Percentiles rank a stretch among this genome's conserved stretches.
phyloP scores from a whole-genome alignment of 2,113 vertebrate species.

The Prionailurus viverrinus region DNA sequence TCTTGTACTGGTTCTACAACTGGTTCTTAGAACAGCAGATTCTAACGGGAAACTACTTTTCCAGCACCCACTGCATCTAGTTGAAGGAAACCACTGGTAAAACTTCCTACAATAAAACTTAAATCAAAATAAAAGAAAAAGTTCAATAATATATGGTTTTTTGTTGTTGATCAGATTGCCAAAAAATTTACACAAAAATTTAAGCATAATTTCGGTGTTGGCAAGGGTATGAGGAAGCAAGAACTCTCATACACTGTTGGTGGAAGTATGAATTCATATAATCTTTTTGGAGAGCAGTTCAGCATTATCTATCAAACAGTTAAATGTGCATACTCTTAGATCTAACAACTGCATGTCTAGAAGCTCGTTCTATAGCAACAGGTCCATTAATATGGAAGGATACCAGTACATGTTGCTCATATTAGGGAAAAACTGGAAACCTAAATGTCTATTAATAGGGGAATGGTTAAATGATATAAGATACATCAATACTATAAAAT shows the following conservation, averaged over 20 bases:
- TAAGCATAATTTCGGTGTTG: background rate
- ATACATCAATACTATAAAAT: slow-evolving; percentile 7
- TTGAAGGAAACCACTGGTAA: slow-evolving; percentile 7
- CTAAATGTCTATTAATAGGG: background rate
- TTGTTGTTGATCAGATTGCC: background rate
- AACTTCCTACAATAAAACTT: background rate
- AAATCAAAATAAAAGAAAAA: slow-evolving; percentile 18
- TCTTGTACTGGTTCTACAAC: background rate
- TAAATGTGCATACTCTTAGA: slow-evolving; percentile 26
- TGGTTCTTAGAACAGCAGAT: background rate
- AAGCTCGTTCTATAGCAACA: background rate
- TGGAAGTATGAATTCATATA: background rate
- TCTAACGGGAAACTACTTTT: background rate
- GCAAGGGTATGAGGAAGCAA: background rate
- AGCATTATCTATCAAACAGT: slow-evolving; percentile 10
- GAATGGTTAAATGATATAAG: slow-evolving; percentile 19
- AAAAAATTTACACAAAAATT: slow-evolving; percentile 7
- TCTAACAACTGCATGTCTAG: background rate
- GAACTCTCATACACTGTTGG: background rate
- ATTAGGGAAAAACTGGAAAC: background rate
- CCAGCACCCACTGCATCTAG: background rate
- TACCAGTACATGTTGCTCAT: background rate
- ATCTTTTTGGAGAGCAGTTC: background rate
- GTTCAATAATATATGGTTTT: background rate
- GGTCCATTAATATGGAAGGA: background rate